Evolutionary conservation across 2,113 vertebrate genomes (phyloP), one percentile per base, ranked within the genome.

Genomic region (Archocentrus centrarchus): DNA sequence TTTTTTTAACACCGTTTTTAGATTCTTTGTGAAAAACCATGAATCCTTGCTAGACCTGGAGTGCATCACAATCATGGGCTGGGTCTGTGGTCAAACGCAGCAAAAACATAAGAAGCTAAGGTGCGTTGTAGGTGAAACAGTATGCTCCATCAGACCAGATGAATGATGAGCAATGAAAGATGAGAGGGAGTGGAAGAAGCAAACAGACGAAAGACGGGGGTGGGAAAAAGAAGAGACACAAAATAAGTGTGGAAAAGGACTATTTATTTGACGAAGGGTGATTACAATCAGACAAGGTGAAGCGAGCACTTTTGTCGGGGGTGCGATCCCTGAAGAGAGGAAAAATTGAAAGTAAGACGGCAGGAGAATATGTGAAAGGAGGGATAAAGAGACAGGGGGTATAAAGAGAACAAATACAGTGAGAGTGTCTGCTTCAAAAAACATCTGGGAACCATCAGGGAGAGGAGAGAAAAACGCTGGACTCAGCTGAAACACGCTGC

Each of bases 361-460:
- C 63, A 50, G 75, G 64, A 66, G 78, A 53, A 84, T 70, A 60
- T 35, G 60, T 80, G 78, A 77, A 79, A 75, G 60, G 55, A 79
- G 63, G 75, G 85, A 77, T 17, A 55, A 58, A 79, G 63, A 77
- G 80, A 81, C 22, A 57, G 41, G 59, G 80, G 59, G 63, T 58
- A 86, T 57, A 77, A 66, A 87, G 68, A 58, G 86, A 90, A 85
- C 55, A 84, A 78, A 90, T 53, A 75, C 63, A 82, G 82, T 64
- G 50, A 79, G 84, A 77, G 32, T 35, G 41, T 63, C 85, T 85
- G 86, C 80, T 94, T 92, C 91, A 81, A 89, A 86, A 88, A 93
- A 95, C 94, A 95, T 95, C 94, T 95, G 94, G 93, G 92, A 95
- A 86, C 90, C 93, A 95, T 95, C 95, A 95, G 91, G 35, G 86